phyloP scores from a whole-genome alignment of 1,140 invertebrate genomes.

The Scaptodrosophila lebanonensis region DNA sequence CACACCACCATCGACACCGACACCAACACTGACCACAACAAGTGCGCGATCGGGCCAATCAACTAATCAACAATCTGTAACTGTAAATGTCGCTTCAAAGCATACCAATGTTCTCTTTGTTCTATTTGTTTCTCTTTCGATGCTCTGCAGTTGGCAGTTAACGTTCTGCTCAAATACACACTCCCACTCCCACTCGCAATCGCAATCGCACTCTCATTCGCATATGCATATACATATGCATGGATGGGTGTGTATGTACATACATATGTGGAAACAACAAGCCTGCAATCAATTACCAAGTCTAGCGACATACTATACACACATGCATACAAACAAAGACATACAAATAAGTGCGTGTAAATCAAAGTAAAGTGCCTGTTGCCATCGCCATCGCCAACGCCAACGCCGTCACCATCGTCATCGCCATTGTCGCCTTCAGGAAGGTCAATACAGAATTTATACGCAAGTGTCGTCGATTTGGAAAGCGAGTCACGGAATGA shows the following conservation, averaged over 20 bases:
- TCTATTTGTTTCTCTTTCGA: constrained; percentile 3
- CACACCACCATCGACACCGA: constrained; percentile 53
- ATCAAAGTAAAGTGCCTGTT: constrained; percentile 25
- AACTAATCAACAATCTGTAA: not conserved
- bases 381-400: constrained; percentile 10
- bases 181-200: too few species aligned
- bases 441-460: too few species aligned
- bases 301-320: too few species aligned
- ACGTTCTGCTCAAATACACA: too few species aligned
- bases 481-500: too few species aligned
- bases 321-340: constrained; percentile 6
- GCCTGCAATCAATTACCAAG: too few species aligned
- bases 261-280: too few species aligned
- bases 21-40: constrained; percentile 46
- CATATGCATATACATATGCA: too few species aligned
- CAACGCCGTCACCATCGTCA: constrained; percentile 2
- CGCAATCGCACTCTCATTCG: too few species aligned
- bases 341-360: constrained; percentile 25
- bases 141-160: constrained; percentile 19
- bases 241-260: too few species aligned
- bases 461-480: constrained; percentile 22
- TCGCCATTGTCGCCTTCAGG: constrained; percentile 5
- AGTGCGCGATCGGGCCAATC: constrained; percentile 19
- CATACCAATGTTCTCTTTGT: constrained; percentile 20
- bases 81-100: constrained; percentile 5